phyloP scores from a whole-genome alignment of 1,140 invertebrate species.

The Trichonephila clavata region DNA sequence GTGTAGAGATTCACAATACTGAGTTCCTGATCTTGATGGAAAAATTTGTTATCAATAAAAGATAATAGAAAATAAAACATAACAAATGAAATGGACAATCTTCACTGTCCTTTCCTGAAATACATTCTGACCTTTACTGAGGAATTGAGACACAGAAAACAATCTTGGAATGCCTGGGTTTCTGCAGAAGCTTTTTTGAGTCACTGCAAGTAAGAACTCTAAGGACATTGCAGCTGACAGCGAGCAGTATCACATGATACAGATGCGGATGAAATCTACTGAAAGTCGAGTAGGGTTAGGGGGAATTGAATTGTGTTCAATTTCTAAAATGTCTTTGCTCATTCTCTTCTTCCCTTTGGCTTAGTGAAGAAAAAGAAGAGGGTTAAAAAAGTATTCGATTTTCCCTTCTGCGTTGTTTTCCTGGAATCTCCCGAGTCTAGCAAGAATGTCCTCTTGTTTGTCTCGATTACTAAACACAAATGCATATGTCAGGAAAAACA shows the following conservation, averaged over 20 bases:
- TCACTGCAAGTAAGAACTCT: conserved; percentile 20
- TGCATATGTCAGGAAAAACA: conserved; percentile 16
- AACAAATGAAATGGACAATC: not conserved
- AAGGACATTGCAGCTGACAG: conserved; percentile 37
- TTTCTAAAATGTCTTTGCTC: conserved; percentile 56
- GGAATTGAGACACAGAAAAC: not conserved
- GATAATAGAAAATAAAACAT: no score
- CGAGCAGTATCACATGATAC: conserved; percentile 44
- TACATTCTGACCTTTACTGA: not conserved
- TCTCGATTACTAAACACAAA: conserved; percentile 35
- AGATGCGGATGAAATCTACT: not conserved
- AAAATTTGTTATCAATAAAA: not conserved
- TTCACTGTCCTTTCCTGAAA: not conserved
- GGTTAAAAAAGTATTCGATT: not conserved
- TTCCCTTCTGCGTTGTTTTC: not conserved
- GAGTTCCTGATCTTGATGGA: no score
- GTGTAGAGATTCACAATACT: no score
- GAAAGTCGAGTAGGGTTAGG: conserved; percentile 19
- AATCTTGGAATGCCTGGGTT: conserved; percentile 3
- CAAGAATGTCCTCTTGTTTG: conserved; percentile 36
- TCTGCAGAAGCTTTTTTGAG: not conserved
- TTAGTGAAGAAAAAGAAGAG: not conserved
- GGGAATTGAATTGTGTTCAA: conserved; percentile 61
- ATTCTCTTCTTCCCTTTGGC: conserved; percentile 25
- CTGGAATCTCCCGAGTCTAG: not conserved